Evolutionary conservation across 2,113 vertebrate species (phyloP).

Genomic region (Rostratula benghalensis): DNA sequence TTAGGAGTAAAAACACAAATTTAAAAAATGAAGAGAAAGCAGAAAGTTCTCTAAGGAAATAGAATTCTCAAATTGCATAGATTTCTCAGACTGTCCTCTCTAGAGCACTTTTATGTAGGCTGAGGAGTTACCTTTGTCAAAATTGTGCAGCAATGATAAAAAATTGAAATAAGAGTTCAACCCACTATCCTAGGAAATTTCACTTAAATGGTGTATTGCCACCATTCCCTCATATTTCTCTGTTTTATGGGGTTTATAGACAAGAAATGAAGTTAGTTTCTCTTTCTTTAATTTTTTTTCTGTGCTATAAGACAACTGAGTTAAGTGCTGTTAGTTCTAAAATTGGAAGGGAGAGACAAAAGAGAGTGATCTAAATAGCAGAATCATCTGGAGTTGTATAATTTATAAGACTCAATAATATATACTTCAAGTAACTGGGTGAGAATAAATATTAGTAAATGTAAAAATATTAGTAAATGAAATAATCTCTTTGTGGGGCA

Average conservation of each 20-base stretch:
- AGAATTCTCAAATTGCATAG: background rate
- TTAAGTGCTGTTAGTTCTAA: background rate
- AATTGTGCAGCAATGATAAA: background rate
- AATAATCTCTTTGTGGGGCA: background rate
- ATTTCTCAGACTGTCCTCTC: background rate
- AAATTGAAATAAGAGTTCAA: slow-evolving; percentile 26
- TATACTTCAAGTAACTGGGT: background rate
- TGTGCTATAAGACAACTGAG: background rate
- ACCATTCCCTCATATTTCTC: background rate
- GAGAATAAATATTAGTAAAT: background rate
- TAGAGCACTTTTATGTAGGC: background rate
- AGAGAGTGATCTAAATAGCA: background rate
- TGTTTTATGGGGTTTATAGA: background rate
- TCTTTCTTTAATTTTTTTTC: background rate
- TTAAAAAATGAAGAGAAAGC: background rate
- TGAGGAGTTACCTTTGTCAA: background rate
- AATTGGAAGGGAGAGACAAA: background rate
- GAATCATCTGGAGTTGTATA: background rate
- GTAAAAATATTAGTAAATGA: background rate
- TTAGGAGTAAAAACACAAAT: background rate
- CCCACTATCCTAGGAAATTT: background rate
- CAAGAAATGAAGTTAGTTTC: background rate
- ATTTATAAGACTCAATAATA: background rate
- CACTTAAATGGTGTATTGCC: background rate
- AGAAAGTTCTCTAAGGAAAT: background rate